Evolutionary conservation across 2,888 invertebrate species (phyloP).

Genomic region (Epicampocera succincta): DNA sequence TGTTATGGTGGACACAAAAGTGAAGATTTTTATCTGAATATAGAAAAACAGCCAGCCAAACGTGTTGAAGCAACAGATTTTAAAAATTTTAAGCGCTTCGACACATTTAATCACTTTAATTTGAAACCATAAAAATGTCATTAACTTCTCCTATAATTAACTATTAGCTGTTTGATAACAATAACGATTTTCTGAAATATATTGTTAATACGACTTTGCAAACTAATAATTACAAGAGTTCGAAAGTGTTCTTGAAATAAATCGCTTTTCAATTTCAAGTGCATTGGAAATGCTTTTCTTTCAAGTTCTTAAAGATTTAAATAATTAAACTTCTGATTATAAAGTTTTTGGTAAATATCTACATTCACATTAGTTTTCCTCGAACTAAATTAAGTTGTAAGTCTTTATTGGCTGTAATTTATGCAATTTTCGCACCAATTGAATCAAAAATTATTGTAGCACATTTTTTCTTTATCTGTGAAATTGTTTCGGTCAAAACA

Average conservation of each 20-base stretch:
- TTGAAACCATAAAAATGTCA: slow-evolving; percentile 26
- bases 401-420: slow-evolving; percentile 57
- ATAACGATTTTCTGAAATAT: too few species aligned
- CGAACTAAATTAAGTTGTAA: slow-evolving; percentile 63
- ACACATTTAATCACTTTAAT: slow-evolving; percentile 17
- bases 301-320: too few species aligned
- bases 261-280: too few species aligned
- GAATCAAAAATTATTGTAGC: slow-evolving; percentile 35
- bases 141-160: not conserved
- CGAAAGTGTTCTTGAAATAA: too few species aligned
- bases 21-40: slow-evolving; percentile 27
- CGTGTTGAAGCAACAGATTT: not conserved
- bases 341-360: slow-evolving; percentile 2
- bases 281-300: too few species aligned
- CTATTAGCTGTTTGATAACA: too few species aligned
- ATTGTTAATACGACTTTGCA: too few species aligned
- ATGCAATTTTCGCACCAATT: slow-evolving; percentile 37
- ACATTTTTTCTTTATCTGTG: slow-evolving; percentile 9
- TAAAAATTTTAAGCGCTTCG: slow-evolving; percentile 6
- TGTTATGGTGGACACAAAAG: slow-evolving; percentile 50
- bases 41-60: not conserved
- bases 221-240: too few species aligned
- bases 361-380: slow-evolving; percentile 5
- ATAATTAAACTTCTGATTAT: not conserved
- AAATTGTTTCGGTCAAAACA: slow-evolving; percentile 60